A percentile compares a stretch with the other conserved stretches of the same genome.
Evolutionary conservation across 2,797 vertebrate species (phyloP).

Genomic region (Sphenopsis melanotis): DNA sequence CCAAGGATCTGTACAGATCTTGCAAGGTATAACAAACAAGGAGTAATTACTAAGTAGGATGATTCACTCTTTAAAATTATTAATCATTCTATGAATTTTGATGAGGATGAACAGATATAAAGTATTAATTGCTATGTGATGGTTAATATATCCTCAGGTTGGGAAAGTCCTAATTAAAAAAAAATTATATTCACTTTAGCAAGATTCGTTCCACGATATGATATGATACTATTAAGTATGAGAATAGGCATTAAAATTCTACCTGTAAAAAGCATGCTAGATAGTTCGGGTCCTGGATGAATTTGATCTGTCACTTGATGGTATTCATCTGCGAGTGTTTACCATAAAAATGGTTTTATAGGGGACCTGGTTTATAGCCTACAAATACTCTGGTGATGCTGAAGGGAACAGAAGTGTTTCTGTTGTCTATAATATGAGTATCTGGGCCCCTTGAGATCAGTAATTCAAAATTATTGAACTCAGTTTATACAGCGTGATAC

Average conservation of each 20-base stretch:
- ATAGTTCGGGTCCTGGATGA: background rate
- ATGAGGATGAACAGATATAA: background rate
- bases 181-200: background rate
- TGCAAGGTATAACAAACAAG: background rate
- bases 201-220: background rate
- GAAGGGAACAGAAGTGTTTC: background rate
- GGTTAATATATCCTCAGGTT: background rate
- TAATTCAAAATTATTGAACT: background rate
- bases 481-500: background rate
- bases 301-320: background rate
- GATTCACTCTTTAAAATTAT: background rate
- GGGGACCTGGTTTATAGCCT: background rate
- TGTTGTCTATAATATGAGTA: background rate
- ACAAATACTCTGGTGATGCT: background rate
- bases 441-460: background rate
- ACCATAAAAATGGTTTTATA: background rate
- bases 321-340: background rate
- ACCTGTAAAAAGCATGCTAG: background rate
- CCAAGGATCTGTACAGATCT: background rate
- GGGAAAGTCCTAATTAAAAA: slow-evolving; percentile 2
- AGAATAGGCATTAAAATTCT: background rate
- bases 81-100: background rate
- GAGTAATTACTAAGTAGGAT: background rate
- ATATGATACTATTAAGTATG: background rate
- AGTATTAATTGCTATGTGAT: background rate